Evolutionary conservation across 1,140 invertebrate species (phyloP).

Genomic region (Limonius californicus): DNA sequence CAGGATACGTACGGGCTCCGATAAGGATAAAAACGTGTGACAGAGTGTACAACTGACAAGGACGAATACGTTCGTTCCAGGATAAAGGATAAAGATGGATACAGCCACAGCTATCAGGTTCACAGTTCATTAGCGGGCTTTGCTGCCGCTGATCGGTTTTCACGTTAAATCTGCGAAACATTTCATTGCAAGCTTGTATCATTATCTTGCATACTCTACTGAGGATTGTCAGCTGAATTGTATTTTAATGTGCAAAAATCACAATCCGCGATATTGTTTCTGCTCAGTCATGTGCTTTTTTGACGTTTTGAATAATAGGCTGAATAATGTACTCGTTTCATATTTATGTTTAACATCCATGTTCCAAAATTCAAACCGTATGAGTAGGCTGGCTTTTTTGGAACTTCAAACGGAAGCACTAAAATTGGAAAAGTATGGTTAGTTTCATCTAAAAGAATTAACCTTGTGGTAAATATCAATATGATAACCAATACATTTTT

Average conservation of each 20-base stretch:
- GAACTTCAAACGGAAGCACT: too few species aligned
- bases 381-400: too few species aligned
- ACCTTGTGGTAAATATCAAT: too few species aligned
- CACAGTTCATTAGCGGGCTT: constrained; percentile 34
- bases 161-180: constrained; percentile 18
- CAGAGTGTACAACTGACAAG: constrained; percentile 5
- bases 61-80: neutral
- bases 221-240: constrained; percentile 6
- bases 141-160: constrained; percentile 18
- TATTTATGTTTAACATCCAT: too few species aligned
- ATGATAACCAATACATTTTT: too few species aligned
- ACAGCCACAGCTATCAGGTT: constrained; percentile 30
- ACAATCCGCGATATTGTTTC: neutral
- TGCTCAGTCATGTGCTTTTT: neutral
- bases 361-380: too few species aligned
- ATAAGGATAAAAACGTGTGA: neutral
- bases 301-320: too few species aligned
- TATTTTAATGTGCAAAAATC: constrained; percentile 10
- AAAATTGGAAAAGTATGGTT: too few species aligned
- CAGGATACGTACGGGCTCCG: neutral
- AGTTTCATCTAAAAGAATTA: too few species aligned
- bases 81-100: constrained; percentile 4
- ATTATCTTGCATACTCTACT: constrained; percentile 4
- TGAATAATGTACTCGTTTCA: too few species aligned
- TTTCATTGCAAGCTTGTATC: constrained; percentile 10